A percentile compares a stretch with the other conserved stretches of the same genome.
Evolutionary conservation across 2,797 vertebrate genomes (phyloP).

Genomic region (Anas bahamensis): DNA sequence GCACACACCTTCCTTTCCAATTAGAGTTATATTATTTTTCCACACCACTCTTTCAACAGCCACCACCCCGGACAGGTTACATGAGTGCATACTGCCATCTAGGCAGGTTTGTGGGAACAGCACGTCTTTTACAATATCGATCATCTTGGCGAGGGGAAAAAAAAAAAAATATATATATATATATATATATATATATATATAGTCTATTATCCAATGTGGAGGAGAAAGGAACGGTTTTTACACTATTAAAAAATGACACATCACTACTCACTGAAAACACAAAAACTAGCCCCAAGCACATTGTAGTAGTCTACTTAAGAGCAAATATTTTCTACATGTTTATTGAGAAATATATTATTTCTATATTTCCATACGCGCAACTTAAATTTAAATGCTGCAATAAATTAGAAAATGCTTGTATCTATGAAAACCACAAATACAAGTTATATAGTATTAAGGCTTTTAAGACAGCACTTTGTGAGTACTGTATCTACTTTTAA

Average conservation of each 20-base stretch:
- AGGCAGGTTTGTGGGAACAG: slow-evolving; percentile 40
- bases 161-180: background rate
- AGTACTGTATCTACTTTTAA: background rate
- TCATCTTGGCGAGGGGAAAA: background rate
- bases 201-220: background rate
- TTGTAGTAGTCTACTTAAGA: background rate
- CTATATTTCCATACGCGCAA: background rate
- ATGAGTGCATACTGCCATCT: slow-evolving; percentile 67
- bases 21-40: background rate
- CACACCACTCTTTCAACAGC: background rate
- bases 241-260: background rate
- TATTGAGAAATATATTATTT: slow-evolving; percentile 9
- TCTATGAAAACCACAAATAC: background rate
- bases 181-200: too few relatives aligned
- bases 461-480: background rate
- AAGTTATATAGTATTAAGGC: background rate
- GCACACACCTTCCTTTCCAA: background rate
- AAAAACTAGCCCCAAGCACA: background rate
- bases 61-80: background rate
- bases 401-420: background rate
- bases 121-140: background rate
- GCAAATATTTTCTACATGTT: background rate
- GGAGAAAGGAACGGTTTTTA: background rate
- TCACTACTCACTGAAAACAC: background rate
- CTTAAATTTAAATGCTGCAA: background rate